Evolutionary conservation across 2,797 vertebrate genomes (phyloP), one percentile per base, ranked within the genome.

Genomic region (Chromis chromis): DNA sequence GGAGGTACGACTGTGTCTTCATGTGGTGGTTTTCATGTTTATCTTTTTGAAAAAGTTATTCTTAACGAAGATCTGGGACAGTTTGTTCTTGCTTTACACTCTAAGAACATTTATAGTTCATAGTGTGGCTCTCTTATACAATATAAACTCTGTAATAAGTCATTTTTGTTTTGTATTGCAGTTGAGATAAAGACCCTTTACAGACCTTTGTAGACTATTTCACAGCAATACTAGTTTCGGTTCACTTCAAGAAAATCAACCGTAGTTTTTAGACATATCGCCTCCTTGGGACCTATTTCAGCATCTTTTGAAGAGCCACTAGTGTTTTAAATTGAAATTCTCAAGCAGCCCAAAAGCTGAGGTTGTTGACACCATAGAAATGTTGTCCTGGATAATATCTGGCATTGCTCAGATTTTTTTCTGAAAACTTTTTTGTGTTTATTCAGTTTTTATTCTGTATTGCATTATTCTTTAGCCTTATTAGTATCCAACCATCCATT

Each of bases 1-100:
- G 76, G 70, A 80, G 88, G 93, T 94, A 89, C 0, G 50, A 1
- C 22, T 52, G 3, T 36, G 31, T 81, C 56, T 44, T 48, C 53
- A 9, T 65, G 31, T 40, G 7, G 57, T 49, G 16, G 21, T 69
- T 56, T 79, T 68, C 8, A 56, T 57, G 71, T 74, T 27, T 63
- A 57, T 21, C 3, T 3, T 66, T 50, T 46, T n/a, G 33, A 58
- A 40, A 22, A 50, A 9, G 1, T 62, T 69, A 16, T 22, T 21
- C 11, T 40, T 50, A 59, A 62, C 40, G 31, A 40, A 49, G 46
- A n/a, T 62, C 33, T 22, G 14, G 16, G 21, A 42, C 24, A 33
- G 36, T 49, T 71, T 1, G 36, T 69, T 22, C 25, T 28, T 27
- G 39, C 21, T 17, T 53, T 28, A 33, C 22, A 6, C 25, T 49